Percentiles rank a stretch among this genome's conserved stretches.
Evolutionary conservation across 2,888 invertebrate genomes (phyloP).

Genomic region (Apamea anceps): DNA sequence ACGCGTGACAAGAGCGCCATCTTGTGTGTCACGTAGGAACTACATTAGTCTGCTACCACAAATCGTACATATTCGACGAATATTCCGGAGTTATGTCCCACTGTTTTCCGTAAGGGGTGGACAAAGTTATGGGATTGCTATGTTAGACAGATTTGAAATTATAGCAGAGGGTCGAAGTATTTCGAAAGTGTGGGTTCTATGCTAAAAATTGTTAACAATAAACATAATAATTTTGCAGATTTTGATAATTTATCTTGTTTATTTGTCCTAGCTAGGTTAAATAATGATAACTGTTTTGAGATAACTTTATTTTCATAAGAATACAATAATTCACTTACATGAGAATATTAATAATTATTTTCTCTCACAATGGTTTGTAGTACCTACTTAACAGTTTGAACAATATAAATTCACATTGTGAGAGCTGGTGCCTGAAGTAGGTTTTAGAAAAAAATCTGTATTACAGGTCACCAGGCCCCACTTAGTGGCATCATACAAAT

Average conservation of each 20-base stretch:
- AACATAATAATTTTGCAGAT: not conserved
- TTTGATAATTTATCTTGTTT: conserved; percentile 1
- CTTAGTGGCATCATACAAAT: no score
- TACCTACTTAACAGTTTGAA: no score
- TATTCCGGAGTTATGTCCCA: conserved; percentile 50
- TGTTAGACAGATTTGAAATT: conserved; percentile 40
- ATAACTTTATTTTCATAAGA: no score
- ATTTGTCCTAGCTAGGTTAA: not conserved
- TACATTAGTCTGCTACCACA: conserved; percentile 67
- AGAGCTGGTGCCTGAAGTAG: no score
- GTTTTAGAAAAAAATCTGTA: no score
- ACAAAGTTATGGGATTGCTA: conserved; percentile 43
- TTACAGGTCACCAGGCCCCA: no score
- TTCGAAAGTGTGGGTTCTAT: conserved; percentile 6
- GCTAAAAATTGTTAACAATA: not conserved
- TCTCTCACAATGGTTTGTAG: no score
- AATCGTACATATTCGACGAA: conserved; percentile 64
- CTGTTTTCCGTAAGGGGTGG: conserved; percentile 51
- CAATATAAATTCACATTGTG: no score
- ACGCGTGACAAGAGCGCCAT: conserved; percentile 62
- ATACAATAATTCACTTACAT: not conserved
- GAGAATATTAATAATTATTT: no score
- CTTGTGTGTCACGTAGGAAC: conserved; percentile 62
- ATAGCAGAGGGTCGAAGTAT: conserved; percentile 21
- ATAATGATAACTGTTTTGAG: no score